Evolutionary conservation across 2,113 vertebrate genomes (phyloP).

Genomic region (Microcebus tavaratra): DNA sequence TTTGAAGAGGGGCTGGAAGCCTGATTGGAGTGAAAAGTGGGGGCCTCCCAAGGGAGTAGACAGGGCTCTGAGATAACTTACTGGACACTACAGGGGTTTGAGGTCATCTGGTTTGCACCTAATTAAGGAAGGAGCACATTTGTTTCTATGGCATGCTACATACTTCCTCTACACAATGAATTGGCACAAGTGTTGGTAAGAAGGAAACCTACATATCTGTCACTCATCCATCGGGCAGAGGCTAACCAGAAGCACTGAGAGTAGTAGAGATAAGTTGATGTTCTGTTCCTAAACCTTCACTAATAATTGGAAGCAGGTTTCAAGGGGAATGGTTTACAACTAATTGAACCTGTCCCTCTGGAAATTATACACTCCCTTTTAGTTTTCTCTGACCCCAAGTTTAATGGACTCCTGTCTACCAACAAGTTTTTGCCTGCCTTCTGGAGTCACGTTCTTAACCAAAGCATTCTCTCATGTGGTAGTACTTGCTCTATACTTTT

Average conservation of each 20-base stretch:
- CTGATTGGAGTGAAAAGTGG: background rate
- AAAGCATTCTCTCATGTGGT: background rate
- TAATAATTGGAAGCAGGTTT: background rate
- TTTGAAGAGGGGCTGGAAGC: background rate
- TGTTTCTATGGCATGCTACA: background rate
- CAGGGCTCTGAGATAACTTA: background rate
- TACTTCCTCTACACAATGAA: background rate
- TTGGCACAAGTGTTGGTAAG: background rate
- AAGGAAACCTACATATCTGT: background rate
- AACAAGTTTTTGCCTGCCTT: background rate
- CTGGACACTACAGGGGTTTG: background rate
- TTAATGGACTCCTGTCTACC: background rate
- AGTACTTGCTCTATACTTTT: background rate
- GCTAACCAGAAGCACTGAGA: background rate
- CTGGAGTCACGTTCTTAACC: background rate
- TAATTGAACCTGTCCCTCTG: background rate
- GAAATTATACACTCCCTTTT: background rate
- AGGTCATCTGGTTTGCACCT: background rate
- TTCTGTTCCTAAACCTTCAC: background rate
- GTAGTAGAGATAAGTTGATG: background rate
- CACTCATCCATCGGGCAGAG: background rate
- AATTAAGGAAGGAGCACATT: background rate
- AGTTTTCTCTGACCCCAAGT: background rate
- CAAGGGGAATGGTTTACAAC: background rate
- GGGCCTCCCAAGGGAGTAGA: background rate